Base-by-base conservation (phyloP, 2,797 vertebrate species). In the Saguinus oedipus region DNA sequence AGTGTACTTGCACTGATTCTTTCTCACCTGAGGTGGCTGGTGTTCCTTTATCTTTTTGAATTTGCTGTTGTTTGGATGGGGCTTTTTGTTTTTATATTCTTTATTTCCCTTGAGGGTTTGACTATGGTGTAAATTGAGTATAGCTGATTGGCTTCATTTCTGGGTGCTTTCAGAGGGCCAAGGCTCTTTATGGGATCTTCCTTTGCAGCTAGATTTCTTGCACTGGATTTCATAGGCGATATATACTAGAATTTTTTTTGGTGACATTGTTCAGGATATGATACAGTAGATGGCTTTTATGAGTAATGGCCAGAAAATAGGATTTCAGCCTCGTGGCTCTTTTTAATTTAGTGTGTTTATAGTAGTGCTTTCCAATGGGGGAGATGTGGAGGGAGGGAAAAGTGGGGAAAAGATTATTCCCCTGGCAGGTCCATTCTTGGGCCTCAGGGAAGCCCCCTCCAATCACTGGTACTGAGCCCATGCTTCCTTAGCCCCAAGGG, bases 341-440 rank as follows among this genome's bases (percentile, higher is more conserved):
- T 68, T 68, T 33, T 68, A 68, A 68, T n/a, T 68, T 33, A n/a
- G 33, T 68, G 61, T n/a, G 33, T 68, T 68, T 68, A 68, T n/a
- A n/a, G 7, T 33, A 19, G 33, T 19, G 15, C 33, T 68, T n/a
- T n/a, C 33, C 33, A 8, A 68, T n/a, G 33, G 33, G 15, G 33
- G 7, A 68, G 15, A 19, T 19, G 61, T 17, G 61, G 61, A 68
- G 33, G 7, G 61, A 64, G 15, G 33, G 33, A 33, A 68, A n/a
- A 0, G 15, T 0, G 7, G 15, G 33, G 1, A 19, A 68, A n/a
- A n/a, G 61, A n/a, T 68, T 17, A 68, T n/a, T 7, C 33, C 33
- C 1, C 33, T 68, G 61, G 30, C 15, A 19, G 61, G 61, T 68
- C 61, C 33, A 68, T 19, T 68, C 33, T n/a, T 68, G 61, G 7